Conservation (phyloP, 2,888 invertebrate species). For the Lithosia quadra region DNA sequence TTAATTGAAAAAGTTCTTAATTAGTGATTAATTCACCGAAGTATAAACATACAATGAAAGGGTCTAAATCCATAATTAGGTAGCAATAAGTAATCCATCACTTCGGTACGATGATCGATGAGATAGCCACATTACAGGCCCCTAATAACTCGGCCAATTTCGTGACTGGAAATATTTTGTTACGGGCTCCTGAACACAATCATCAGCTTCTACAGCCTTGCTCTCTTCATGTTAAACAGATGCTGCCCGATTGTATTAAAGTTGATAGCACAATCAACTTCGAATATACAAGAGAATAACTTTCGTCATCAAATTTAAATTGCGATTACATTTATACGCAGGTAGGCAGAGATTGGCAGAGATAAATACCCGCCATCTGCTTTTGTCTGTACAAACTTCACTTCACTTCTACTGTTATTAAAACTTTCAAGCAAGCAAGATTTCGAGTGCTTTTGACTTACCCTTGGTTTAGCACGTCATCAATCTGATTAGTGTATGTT, state of each 20-base stretch:
- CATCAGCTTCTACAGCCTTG: constrained; percentile 26
- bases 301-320: too few relatives aligned
- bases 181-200: constrained; percentile 21
- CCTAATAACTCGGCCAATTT: constrained; percentile 35
- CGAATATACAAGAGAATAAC: too few relatives aligned
- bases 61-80: constrained; percentile 41
- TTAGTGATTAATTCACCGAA: constrained; percentile 22
- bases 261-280: too few relatives aligned
- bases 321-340: too few relatives aligned
- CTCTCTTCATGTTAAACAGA: constrained; percentile 27
- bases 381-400: too few relatives aligned
- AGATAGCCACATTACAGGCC: constrained; percentile 27
- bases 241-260: not conserved
- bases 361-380: too few relatives aligned
- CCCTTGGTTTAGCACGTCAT: too few relatives aligned
- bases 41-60: constrained; percentile 43
- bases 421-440: too few relatives aligned
- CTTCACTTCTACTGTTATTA: too few relatives aligned
- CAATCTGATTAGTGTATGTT: too few relatives aligned
- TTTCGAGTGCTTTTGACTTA: too few relatives aligned
- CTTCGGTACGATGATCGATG: constrained; percentile 48
- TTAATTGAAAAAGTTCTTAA: not conserved
- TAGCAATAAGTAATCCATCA: constrained; percentile 56
- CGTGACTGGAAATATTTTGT: constrained; percentile 37
- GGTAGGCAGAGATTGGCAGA: too few relatives aligned